Evolutionary conservation across 2,113 vertebrate species (phyloP).

Genomic region (Lutjanus erythropterus): DNA sequence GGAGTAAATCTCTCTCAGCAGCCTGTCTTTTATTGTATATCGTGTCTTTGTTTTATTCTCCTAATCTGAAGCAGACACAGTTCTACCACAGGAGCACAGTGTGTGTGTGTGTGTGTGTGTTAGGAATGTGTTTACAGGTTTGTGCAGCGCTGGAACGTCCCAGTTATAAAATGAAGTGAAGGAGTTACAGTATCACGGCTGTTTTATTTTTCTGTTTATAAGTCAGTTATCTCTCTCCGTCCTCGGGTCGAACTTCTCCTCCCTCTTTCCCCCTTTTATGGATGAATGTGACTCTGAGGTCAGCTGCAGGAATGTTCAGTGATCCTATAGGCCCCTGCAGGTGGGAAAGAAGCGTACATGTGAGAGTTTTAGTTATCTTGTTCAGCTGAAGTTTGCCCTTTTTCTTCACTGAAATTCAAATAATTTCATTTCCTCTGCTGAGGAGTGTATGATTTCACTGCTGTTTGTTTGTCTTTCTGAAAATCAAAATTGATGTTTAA

Average conservation of each 20-base stretch:
- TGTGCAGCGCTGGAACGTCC: slow-evolving; percentile 9
- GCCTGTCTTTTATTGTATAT: neutral
- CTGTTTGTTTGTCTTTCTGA: too few relatives aligned
- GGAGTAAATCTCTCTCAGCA: neutral
- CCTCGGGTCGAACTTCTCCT: neutral
- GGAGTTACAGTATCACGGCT: neutral
- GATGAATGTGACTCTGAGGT: neutral
- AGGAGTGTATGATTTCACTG: too few relatives aligned
- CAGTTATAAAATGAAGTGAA: neutral
- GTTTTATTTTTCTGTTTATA: slow-evolving; percentile 15
- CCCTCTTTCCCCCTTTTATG: slow-evolving; percentile 19
- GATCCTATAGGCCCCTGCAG: neutral
- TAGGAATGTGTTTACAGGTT: slow-evolving; percentile 31
- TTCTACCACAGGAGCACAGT: neutral
- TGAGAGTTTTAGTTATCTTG: neutral
- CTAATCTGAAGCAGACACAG: slow-evolving; percentile 17
- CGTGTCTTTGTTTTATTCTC: neutral
- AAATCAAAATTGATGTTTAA: too few relatives aligned
- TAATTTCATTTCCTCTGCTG: too few relatives aligned
- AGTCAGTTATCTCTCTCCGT: neutral
- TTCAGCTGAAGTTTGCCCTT: too few relatives aligned
- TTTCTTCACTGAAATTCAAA: too few relatives aligned
- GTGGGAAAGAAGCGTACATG: neutral
- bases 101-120: slow-evolving; percentile 35
- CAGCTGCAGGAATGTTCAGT: slow-evolving; percentile 13